These are phyloP conservation scores for Microplitis deprimator DNA, from an alignment of 2,888 invertebrate species.

Conservation along the genomic window DNA sequence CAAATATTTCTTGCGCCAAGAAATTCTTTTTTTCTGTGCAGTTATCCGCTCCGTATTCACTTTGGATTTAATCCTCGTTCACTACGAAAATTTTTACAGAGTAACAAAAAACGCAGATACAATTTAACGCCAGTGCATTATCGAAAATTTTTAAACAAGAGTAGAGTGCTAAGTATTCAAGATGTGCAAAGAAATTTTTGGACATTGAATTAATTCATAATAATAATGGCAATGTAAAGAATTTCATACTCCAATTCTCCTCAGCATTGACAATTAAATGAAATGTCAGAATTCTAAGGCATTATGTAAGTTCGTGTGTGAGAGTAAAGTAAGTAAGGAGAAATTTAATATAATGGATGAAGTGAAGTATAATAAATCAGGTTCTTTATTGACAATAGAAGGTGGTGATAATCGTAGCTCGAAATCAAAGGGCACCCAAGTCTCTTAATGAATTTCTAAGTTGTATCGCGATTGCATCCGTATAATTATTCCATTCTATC, in stretches of 20 bases:
- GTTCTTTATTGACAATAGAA: neutral
- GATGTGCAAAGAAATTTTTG: too few relatives aligned
- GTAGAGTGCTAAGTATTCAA: too few relatives aligned
- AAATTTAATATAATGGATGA: conserved; percentile 5
- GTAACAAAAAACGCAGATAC: too few relatives aligned
- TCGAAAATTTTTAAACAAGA: too few relatives aligned
- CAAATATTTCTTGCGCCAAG: too few relatives aligned
- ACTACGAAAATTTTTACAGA: too few relatives aligned
- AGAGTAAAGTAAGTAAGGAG: neutral
- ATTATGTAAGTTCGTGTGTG: neutral
- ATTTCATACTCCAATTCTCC: neutral
- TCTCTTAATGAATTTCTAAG: conserved; percentile 46
- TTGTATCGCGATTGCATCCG: conserved; percentile 35
- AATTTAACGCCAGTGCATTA: too few relatives aligned
- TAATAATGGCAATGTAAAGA: too few relatives aligned
- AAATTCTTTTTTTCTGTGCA: too few relatives aligned
- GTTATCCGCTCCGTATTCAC: too few relatives aligned
- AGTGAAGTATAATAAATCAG: neutral
- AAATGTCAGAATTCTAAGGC: neutral
- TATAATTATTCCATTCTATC: conserved; percentile 23
- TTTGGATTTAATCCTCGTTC: too few relatives aligned
- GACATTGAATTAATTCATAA: too few relatives aligned
- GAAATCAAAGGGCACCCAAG: conserved; percentile 36
- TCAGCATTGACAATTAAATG: neutral
- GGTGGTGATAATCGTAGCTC: neutral